Evolutionary conservation across 2,888 invertebrate species (phyloP).

Genomic region (Caenorhabditis macrosperma): DNA sequence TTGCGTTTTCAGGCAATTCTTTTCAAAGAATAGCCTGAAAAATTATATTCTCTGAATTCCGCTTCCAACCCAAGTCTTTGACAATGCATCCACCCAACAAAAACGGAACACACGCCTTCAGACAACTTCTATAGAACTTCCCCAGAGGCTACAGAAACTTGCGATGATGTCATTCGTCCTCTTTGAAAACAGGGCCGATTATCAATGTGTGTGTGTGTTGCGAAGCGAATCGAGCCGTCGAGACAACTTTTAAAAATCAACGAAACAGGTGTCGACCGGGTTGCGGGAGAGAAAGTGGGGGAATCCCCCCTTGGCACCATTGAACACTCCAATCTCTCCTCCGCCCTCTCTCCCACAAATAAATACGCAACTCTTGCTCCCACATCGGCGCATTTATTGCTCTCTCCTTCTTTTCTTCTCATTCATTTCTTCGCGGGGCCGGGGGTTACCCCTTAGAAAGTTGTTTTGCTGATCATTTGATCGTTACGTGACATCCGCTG

Average conservation of each 20-base stretch:
- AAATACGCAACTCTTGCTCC: background rate
- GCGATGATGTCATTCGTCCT: too few relatives aligned
- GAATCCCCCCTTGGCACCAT: background rate
- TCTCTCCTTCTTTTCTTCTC: conserved; percentile 9
- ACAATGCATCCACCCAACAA: too few relatives aligned
- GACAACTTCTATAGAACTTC: too few relatives aligned
- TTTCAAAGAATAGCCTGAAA: too few relatives aligned
- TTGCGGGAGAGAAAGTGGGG: background rate
- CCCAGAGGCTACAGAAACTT: too few relatives aligned
- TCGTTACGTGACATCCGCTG: conserved; percentile 22
- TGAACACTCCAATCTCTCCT: background rate
- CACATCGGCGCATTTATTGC: conserved; percentile 5
- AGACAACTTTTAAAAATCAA: background rate
- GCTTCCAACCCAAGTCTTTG: too few relatives aligned
- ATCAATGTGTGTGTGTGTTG: too few relatives aligned
- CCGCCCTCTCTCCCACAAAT: background rate
- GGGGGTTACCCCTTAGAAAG: background rate
- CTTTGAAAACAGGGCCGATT: too few relatives aligned
- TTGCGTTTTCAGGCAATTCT: too few relatives aligned
- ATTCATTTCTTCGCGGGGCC: conserved; percentile 4
- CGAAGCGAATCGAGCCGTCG: background rate
- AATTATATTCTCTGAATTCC: too few relatives aligned
- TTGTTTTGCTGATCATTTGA: conserved; percentile 43
- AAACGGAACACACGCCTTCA: too few relatives aligned
- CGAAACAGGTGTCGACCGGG: background rate